Evolutionary conservation across 1,140 invertebrate species (phyloP).

Genomic region (Euura saliciscinereae): DNA sequence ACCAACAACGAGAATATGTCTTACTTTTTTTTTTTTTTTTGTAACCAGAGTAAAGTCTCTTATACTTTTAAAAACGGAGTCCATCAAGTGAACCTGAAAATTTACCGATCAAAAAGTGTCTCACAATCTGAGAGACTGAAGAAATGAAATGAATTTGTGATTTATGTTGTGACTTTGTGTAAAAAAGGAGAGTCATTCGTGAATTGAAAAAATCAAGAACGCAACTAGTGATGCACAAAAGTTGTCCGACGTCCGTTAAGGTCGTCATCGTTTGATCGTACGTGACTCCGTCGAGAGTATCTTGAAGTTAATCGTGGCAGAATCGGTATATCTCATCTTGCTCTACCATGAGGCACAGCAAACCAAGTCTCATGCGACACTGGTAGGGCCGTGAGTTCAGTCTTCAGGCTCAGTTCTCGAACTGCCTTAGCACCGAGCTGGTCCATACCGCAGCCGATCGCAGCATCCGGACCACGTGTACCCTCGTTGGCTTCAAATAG

Average conservation of each 20-base stretch:
- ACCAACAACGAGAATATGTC: too few species aligned
- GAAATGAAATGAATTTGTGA: background rate
- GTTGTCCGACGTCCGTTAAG: background rate
- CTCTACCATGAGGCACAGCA: background rate
- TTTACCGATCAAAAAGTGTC: too few species aligned
- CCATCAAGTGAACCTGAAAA: too few species aligned
- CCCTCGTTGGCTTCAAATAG: too few species aligned
- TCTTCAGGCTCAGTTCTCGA: slow-evolving; percentile 2
- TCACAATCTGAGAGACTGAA: too few species aligned
- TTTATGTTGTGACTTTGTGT: too few species aligned
- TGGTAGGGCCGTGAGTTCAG: background rate
- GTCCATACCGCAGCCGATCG: background rate
- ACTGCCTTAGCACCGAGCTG: slow-evolving; percentile 2
- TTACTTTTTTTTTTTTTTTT: too few species aligned
- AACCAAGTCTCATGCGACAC: background rate
- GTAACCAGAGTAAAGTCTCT: too few species aligned
- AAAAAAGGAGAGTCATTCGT: background rate
- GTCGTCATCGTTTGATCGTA: background rate
- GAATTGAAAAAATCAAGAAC: background rate
- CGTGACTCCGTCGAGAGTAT: background rate
- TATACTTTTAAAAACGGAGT: too few species aligned
- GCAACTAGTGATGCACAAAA: background rate
- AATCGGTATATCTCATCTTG: background rate
- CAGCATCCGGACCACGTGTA: slow-evolving; percentile 6
- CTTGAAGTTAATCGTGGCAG: background rate